phyloP scores from a whole-genome alignment of 2,888 invertebrate species.

The Cryptus armator region DNA sequence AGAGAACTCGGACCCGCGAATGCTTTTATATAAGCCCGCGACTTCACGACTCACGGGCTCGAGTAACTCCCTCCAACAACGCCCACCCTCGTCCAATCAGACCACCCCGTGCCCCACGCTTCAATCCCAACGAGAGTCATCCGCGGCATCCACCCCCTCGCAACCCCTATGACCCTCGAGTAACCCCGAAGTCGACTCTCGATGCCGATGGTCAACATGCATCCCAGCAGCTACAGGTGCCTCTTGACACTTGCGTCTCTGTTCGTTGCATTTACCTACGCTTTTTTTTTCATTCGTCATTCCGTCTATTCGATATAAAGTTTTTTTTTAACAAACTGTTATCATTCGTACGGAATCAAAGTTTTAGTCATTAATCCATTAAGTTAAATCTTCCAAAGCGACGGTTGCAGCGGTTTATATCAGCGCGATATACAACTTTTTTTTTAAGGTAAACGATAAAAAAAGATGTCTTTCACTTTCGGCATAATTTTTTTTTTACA shows the following conservation, averaged over 20 bases:
- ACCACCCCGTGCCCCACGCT: conserved; percentile 70
- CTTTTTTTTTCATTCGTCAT: not conserved
- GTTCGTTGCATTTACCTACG: conserved; percentile 25
- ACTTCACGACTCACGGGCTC: conserved; percentile 68
- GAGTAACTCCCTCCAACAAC: conserved; percentile 71
- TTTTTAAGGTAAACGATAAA: not conserved
- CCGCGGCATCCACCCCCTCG: conserved; percentile 44
- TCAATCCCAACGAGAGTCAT: conserved; percentile 54
- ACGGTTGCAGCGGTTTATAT: too few species aligned
- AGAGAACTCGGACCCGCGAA: conserved; percentile 73
- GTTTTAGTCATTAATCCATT: too few species aligned
- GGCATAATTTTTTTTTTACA: not conserved
- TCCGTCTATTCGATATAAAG: not conserved
- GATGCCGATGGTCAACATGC: conserved; percentile 53
- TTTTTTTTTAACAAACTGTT: not conserved
- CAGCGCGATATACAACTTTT: too few species aligned
- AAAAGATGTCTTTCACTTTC: not conserved
- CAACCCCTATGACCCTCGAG: conserved; percentile 47
- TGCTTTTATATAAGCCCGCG: conserved; percentile 82
- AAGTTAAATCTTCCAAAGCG: too few species aligned
- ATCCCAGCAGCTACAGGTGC: conserved; percentile 68
- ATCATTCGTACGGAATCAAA: too few species aligned
- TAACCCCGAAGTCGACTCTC: conserved; percentile 53
- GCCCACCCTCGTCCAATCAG: conserved; percentile 78
- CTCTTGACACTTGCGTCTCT: conserved; percentile 50